Evolutionary conservation across 1,140 invertebrate genomes (phyloP), one percentile per base, ranked within the genome.

Genomic region (Maniola jurtina): DNA sequence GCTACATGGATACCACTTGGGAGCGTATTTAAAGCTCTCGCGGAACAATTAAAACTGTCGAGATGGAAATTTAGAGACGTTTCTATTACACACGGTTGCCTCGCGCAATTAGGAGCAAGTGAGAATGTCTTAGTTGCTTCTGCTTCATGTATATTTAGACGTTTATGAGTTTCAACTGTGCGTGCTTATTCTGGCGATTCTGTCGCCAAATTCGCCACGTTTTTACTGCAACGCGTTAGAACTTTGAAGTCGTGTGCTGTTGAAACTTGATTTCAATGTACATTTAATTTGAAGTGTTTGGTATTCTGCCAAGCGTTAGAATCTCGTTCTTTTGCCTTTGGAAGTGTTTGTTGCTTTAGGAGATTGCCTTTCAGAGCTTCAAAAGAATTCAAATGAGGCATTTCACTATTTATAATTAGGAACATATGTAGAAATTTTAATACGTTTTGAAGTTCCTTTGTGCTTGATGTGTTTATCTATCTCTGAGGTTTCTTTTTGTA

Each of bases 31-130:
- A 81, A 80, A 79, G 77, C 77, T 75, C 73, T 76, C 75, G 64
- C 47, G 71, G 71, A 79, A 84, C 81, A 84, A 84, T 84, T 84
- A 84, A 84, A 84, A 79, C 81, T 83, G 81, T 84, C 81, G 75
- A 70, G 68, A 78, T 77, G 74, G 70, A 79, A 82, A 80, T 82
- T 84, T 84, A 84, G 77, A 78, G 74, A 42, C 79, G 73, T 76
- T 76, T 77, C 76, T 79, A 77, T 75, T 82, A 77, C 75, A 80
- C 73, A 79, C 78, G 75, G 75, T 70, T 71, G 71, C 72, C 75
- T 62, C 69, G 64, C 61, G 75, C 77, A 84, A 82, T 84, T 84
- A 84, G 72, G 60, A 66, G 60, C 65, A 59, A 75, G 76, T 66
- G 73, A 71, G 70, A 64, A 77, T 71, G 63, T 79, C 70, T 76